Conservation (phyloP, 2,113 vertebrate genomes). For the Anser brachyrhynchus region DNA sequence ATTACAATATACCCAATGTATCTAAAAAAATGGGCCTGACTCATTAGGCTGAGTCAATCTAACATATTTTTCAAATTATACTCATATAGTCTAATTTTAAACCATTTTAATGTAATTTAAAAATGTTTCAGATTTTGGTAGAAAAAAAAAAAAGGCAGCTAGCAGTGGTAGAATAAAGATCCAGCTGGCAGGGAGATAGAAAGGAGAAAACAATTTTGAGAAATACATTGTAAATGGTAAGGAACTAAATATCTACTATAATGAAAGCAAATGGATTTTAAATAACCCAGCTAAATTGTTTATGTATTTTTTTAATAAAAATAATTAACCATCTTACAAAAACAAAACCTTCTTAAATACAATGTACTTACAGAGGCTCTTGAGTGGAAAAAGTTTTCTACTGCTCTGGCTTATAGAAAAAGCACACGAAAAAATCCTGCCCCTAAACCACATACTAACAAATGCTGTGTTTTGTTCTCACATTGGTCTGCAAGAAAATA, state of each 20-base stretch:
- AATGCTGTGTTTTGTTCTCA: neutral
- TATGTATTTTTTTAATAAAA: constrained; percentile 28
- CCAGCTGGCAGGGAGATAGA: constrained; percentile 36
- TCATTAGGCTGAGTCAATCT: neutral
- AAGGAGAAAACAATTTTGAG: constrained; percentile 38
- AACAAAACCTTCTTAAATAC: constrained; percentile 21
- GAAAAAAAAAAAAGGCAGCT: neutral
- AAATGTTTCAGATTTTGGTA: constrained; percentile 34
- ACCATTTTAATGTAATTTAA: neutral
- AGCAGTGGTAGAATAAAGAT: neutral
- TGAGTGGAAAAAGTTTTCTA: constrained; percentile 19
- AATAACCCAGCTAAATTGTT: constrained; percentile 30
- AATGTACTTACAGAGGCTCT: neutral
- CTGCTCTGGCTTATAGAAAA: constrained; percentile 12
- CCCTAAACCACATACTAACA: neutral
- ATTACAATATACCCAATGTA: neutral
- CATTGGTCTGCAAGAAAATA: neutral
- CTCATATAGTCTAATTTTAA: constrained; percentile 35
- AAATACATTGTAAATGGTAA: constrained; percentile 1
- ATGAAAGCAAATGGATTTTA: constrained; percentile 53
- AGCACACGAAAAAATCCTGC: neutral
- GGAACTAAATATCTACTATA: neutral
- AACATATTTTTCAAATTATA: constrained; percentile 30
- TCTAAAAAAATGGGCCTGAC: neutral
- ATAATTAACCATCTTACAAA: constrained; percentile 13